Percentiles rank a stretch among this genome's conserved stretches.
These are phyloP conservation scores for Danio jaintianensis DNA, from an alignment of 2,797 vertebrate genomes.

Conservation along the genomic window DNA sequence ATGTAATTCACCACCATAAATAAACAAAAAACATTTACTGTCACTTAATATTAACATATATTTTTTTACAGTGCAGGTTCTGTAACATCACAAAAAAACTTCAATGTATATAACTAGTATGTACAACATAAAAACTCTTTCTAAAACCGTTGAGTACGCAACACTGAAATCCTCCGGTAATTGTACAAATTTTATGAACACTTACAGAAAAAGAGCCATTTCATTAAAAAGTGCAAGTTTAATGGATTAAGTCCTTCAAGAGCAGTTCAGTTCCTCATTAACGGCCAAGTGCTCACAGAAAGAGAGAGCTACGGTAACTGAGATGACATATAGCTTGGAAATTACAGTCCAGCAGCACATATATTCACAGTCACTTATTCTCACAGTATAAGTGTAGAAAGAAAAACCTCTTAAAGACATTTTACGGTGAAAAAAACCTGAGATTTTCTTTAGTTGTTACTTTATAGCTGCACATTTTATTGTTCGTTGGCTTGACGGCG, in stretches of 20 bases:
- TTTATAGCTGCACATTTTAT: constrained; percentile 24
- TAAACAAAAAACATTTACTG: too few species aligned
- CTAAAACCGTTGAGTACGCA: too few species aligned
- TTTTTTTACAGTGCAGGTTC: too few species aligned
- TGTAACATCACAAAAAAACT: too few species aligned
- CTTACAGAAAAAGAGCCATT: constrained; percentile 14
- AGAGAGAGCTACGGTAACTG: constrained; percentile 16
- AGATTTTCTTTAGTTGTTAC: neutral
- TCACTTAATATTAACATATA: too few species aligned
- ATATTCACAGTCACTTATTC: constrained; percentile 30
- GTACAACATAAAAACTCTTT: too few species aligned
- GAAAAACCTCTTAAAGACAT: constrained; percentile 15
- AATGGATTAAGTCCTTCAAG: constrained; percentile 41
- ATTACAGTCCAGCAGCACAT: constrained; percentile 25
- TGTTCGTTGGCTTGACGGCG: neutral
- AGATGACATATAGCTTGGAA: constrained; percentile 24
- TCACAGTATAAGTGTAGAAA: neutral
- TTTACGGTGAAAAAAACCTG: neutral
- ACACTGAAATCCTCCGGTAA: neutral
- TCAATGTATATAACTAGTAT: too few species aligned
- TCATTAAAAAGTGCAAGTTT: constrained; percentile 30
- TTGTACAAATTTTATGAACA: constrained; percentile 33
- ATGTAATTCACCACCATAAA: too few species aligned
- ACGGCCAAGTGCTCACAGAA: constrained; percentile 34
- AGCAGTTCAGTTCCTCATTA: constrained; percentile 36